Conservation (phyloP, 1,140 invertebrate genomes). For the Drosophila pseudoobscura region DNA sequence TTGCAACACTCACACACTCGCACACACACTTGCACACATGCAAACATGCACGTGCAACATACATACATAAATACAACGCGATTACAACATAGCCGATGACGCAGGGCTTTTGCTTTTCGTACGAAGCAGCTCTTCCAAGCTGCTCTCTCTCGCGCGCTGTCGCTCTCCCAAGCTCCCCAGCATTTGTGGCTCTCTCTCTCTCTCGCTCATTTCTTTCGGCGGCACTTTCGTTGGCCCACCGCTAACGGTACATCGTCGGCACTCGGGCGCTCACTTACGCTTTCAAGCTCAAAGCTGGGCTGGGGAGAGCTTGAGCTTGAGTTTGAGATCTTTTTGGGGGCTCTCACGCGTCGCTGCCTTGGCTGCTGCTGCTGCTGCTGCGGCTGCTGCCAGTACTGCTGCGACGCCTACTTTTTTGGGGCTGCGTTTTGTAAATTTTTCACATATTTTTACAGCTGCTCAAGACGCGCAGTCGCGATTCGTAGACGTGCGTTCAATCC, state of each 20-base stretch:
- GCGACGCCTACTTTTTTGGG: constrained; percentile 49
- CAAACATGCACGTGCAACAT: constrained; percentile 37
- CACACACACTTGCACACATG: constrained; percentile 40
- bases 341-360: constrained; percentile 15
- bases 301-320: constrained; percentile 16
- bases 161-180: neutral
- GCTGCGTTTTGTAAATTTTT: constrained; percentile 81
- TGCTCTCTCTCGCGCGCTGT: constrained; percentile 5
- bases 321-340: constrained; percentile 9
- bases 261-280: constrained; percentile 2
- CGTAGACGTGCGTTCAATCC: constrained; percentile 79
- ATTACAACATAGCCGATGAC: constrained; percentile 76
- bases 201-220: constrained; percentile 22
- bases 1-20: constrained; percentile 64
- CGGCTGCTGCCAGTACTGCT: constrained; percentile 1
- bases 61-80: constrained; percentile 34
- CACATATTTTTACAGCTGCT: constrained; percentile 81
- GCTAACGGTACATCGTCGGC: constrained; percentile 52
- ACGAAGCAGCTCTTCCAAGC: neutral
- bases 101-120: constrained; percentile 65
- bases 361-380: constrained; percentile 36
- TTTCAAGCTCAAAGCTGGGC: constrained; percentile 59
- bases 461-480: constrained; percentile 82
- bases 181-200: constrained; percentile 5
- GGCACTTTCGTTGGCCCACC: constrained; percentile 52